Evolutionary conservation across 2,113 vertebrate species (phyloP), one percentile per base, ranked within the genome.

Genomic region (Noturus placidus): DNA sequence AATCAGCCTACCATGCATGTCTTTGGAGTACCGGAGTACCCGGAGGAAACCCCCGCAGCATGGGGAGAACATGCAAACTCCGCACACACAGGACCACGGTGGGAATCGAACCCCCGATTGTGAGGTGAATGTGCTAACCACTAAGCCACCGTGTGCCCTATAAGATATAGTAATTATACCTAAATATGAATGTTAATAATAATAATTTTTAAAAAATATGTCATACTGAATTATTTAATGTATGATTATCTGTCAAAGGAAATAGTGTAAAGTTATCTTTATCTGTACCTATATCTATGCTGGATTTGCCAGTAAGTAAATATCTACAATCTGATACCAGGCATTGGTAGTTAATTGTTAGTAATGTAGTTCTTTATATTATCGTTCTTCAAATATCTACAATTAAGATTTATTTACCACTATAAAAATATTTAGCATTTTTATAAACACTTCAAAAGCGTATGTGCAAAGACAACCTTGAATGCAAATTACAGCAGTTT

Each of bases 151-250:
- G n/a, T n/a, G n/a, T n/a, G n/a, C n/a, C 87, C 30, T 84, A 86
- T 80, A 90, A 89, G 91, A 87, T 70, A 93, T 92, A 86, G 87
- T 89, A 91, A 93, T 91, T 86, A 88, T 69, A 83, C 76, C 74
- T 56, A 78, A 52, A 82, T 90, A 57, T 80, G 2, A 54, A 30
- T 79, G 50, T 17, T n/a, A 52, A 50, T 50, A 77, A 92, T 92
- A 91, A 92, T 90, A 11, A n/a, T 52, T 42, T 15, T 27, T 78
- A 42, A 42, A 42, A 42, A 42, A 42, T 52, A 38, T 72, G 70
- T 42, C 19, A 72, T 50, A 14, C 38, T 50, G 5, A 54, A 78
- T 52, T 78, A 78, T 13, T 52, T 78, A 54, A 5, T 54, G 76
- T 25, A 46, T 76, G 35, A 7, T 17, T 33, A 33, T 33, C 52